A percentile compares a stretch with the other conserved stretches of the same genome.
Evolutionary conservation across 2,113 vertebrate genomes (phyloP).

Genomic region (Neolamprologus sp.): DNA sequence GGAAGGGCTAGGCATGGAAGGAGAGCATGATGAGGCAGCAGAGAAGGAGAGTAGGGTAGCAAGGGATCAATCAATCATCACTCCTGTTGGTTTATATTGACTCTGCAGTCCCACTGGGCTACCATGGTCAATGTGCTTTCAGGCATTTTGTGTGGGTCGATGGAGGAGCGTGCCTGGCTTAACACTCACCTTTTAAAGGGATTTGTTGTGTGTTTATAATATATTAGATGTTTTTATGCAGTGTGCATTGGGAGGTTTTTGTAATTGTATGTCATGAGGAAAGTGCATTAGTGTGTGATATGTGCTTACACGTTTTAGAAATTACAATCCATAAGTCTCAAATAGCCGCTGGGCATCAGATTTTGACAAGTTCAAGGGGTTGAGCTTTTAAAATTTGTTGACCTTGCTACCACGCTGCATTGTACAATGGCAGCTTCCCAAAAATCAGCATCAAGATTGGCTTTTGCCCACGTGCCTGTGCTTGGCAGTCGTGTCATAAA

Average conservation of each 20-base stretch:
- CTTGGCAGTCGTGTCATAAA: neutral
- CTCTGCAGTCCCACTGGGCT: conserved; percentile 56
- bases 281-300: neutral
- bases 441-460: neutral
- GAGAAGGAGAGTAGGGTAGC: conserved; percentile 35
- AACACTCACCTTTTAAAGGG: conserved; percentile 47
- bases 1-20: neutral
- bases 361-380: neutral
- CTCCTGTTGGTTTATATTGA: conserved; percentile 64
- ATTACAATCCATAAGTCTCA: neutral
- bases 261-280: neutral
- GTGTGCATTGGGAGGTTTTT: neutral
- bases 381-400: neutral
- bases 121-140: conserved; percentile 63
- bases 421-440: neutral
- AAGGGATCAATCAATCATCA: conserved; percentile 63
- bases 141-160: conserved; percentile 64
- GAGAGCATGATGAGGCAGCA: conserved; percentile 35
- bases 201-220: conserved; percentile 12
- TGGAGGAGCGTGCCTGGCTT: conserved; percentile 61
- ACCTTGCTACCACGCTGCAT: neutral
- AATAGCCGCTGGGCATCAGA: neutral
- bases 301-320: neutral
- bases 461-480: neutral
- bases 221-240: conserved; percentile 2